Conservation (phyloP, 2,888 invertebrate genomes). For the Platycheirus rosarum region DNA sequence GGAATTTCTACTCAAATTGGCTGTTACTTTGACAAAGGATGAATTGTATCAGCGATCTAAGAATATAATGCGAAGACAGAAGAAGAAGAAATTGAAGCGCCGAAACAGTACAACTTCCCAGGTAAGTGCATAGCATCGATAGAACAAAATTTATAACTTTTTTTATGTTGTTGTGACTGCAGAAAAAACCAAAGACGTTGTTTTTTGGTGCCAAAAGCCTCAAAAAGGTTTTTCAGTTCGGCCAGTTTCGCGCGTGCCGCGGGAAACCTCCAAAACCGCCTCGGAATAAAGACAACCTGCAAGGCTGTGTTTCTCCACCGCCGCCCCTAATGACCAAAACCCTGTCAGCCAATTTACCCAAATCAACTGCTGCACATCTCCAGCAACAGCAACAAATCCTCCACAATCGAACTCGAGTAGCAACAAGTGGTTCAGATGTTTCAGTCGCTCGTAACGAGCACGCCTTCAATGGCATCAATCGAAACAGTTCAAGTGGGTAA, state of each 20-base stretch:
- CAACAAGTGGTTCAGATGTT: conserved; percentile 86
- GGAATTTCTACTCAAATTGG: conserved; percentile 93
- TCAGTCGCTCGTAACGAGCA: conserved; percentile 86
- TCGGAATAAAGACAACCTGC: conserved; percentile 78
- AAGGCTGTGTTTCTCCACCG: conserved; percentile 83
- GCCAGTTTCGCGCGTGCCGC: conserved; percentile 82
- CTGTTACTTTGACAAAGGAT: conserved; percentile 94
- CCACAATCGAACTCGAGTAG: conserved; percentile 84
- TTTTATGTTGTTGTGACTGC: conserved; percentile 64
- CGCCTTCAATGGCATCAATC: conserved; percentile 84
- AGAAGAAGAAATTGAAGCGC: conserved; percentile 86
- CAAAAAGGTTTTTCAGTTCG: conserved; percentile 86
- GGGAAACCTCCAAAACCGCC: conserved; percentile 78
- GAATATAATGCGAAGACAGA: conserved; percentile 93
- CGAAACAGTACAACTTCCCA: conserved; percentile 81
- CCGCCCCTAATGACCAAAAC: conserved; percentile 72
- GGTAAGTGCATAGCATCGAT: not conserved
- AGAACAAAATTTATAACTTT: not conserved
- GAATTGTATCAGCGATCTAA: conserved; percentile 95
- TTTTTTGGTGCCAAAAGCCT: conserved; percentile 85
- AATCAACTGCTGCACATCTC: conserved; percentile 75
- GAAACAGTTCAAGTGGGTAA: conserved; percentile 86
- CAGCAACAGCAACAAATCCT: conserved; percentile 77
- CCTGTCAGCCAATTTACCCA: conserved; percentile 77
- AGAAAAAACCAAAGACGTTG: conserved; percentile 85